phyloP scores from a whole-genome alignment of 2,888 invertebrate species.

The Teleogryllus oceanicus region DNA sequence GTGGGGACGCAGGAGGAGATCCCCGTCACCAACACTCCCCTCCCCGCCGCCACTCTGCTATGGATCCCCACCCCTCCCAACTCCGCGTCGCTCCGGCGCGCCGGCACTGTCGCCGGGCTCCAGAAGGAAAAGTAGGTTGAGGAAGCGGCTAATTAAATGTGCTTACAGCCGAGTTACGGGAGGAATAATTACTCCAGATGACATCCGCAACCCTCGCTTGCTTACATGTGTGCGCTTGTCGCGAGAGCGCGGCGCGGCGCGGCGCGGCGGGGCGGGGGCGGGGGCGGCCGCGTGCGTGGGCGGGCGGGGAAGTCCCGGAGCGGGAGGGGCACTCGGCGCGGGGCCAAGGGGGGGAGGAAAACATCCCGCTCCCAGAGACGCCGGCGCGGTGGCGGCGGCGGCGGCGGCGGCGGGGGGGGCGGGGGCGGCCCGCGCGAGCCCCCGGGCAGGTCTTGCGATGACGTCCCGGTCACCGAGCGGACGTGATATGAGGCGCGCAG shows the following conservation, averaged over 20 bases:
- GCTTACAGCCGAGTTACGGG: conserved; percentile 18
- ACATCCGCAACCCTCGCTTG: background rate
- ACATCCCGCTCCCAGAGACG: too few relatives aligned
- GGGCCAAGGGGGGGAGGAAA: background rate
- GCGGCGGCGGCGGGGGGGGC: background rate
- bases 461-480: background rate
- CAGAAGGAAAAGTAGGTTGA: background rate
- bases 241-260: background rate
- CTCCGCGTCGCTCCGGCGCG: background rate
- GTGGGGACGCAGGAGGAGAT: too few relatives aligned
- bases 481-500: background rate
- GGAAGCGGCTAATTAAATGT: conserved; percentile 18
- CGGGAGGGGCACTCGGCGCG: background rate
- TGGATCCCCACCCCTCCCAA: background rate
- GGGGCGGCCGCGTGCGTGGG: background rate
- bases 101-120: background rate
- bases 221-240: background rate
- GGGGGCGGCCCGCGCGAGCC: too few relatives aligned
- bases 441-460: conserved; percentile 3
- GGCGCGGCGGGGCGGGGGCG: background rate
- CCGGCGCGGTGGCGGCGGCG: background rate
- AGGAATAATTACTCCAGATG: background rate
- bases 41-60: too few relatives aligned
- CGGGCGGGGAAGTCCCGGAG: background rate
- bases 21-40: too few relatives aligned